A percentile compares a stretch with the other conserved stretches of the same genome.
Conservation (phyloP, 2,113 vertebrate genomes). For the Fukomys damarensis region DNA sequence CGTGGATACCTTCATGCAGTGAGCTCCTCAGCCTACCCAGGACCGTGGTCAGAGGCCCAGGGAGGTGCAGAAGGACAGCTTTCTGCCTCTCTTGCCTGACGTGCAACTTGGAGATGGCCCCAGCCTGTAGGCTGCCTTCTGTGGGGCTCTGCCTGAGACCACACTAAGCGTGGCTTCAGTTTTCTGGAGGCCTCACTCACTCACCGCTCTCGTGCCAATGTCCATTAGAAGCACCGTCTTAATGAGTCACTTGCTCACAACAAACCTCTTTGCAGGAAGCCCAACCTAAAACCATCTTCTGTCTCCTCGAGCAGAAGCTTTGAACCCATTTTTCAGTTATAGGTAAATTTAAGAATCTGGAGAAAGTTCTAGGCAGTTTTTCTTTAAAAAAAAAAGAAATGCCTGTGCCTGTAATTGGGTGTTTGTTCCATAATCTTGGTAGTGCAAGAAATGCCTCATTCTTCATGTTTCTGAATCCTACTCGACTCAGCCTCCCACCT, state of each 20-base stretch:
- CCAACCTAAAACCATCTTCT: not conserved
- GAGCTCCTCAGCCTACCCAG: not conserved
- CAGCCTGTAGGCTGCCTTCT: not conserved
- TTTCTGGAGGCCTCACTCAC: not conserved
- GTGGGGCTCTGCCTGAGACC: not conserved
- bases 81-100: not conserved
- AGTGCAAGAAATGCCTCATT: conserved; percentile 20
- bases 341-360: not conserved
- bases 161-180: not conserved
- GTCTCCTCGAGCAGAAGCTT: not conserved
- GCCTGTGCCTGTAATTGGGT: not conserved
- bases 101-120: not conserved
- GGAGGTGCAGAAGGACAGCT: not conserved
- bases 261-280: not conserved
- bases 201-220: not conserved
- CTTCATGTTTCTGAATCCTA: not conserved
- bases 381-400: not conserved
- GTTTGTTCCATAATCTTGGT: conserved; percentile 12
- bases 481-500: conserved; percentile 43
- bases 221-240: conserved; percentile 10
- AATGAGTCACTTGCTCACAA: not conserved
- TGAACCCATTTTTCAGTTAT: not conserved
- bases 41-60: not conserved
- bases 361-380: conserved; percentile 27
- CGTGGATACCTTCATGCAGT: not conserved